phyloP scores from a whole-genome alignment of 2,888 invertebrate genomes.

The Cryptus viduatorius region DNA sequence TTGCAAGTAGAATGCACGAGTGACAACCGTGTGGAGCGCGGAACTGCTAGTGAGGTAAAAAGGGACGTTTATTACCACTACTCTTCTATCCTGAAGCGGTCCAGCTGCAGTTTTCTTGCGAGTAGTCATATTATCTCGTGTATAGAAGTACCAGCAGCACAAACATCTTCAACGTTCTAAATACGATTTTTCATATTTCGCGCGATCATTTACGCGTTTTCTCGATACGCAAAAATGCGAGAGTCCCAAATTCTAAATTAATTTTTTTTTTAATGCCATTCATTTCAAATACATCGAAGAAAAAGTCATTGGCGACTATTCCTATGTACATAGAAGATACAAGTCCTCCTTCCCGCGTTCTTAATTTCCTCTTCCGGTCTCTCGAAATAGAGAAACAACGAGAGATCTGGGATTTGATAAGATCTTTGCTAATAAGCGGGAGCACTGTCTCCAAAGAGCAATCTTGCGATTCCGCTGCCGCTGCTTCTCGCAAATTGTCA shows the following conservation, averaged over 20 bases:
- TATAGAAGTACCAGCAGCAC: neutral
- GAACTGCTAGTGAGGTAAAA: slow-evolving; percentile 56
- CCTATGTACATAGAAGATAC: neutral
- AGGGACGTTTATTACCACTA: slow-evolving; percentile 19
- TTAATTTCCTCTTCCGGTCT: slow-evolving; percentile 14
- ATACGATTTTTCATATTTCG: neutral
- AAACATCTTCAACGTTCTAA: neutral
- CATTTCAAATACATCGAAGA: neutral
- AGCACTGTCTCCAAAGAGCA: slow-evolving; percentile 56
- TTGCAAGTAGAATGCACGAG: slow-evolving; percentile 83
- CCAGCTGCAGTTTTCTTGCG: slow-evolving; percentile 64
- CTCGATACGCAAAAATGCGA: neutral
- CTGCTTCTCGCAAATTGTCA: slow-evolving; percentile 63
- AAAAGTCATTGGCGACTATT: neutral
- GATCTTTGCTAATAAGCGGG: slow-evolving; percentile 59
- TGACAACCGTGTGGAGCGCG: slow-evolving; percentile 76
- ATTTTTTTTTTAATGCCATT: neutral
- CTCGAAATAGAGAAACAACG: slow-evolving; percentile 48
- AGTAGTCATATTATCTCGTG: slow-evolving; percentile 67
- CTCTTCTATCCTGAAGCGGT: slow-evolving; percentile 66
- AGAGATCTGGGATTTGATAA: slow-evolving; percentile 49
- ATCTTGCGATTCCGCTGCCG: slow-evolving; percentile 52
- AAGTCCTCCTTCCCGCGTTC: neutral
- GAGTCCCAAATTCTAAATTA: neutral
- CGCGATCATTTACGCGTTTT: neutral